Evolutionary conservation across 2,797 vertebrate genomes (phyloP), one percentile per base, ranked within the genome.

Genomic region (Artibeus lituratus): DNA sequence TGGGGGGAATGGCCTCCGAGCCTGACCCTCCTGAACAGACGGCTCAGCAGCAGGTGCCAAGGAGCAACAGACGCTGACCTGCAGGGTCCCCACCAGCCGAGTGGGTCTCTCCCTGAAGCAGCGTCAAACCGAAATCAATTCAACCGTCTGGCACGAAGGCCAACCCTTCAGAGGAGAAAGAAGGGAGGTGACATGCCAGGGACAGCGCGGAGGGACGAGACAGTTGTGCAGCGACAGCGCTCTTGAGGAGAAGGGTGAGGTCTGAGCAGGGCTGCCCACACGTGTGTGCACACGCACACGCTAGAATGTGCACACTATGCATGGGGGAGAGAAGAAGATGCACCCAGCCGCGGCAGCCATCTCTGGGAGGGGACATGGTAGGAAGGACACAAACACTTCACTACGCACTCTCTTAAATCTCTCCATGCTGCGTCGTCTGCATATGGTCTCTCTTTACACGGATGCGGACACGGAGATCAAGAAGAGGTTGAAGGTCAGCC

Each of bases 301-400:
- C 24, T 10, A 47, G 42, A 29, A 37, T 2, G 59, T 5, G 16
- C 55, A 35, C 1, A 5, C n/a, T n/a, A n/a, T n/a, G n/a, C n/a
- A n/a, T n/a, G n/a, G n/a, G 42, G 69, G n/a, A n/a, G 0, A 32
- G 22, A 29, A 74, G 0, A 39, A 39, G 11, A 47, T 22, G 1
- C 2, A 16, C 44, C 44, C 57, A 39, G 37, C 76, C 57, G 24
- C 1, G 39, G 67, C 10, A 55, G 29, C 7, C 12, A 37, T 55
- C 82, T 65, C 67, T 42, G 16, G 69, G 29, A 76, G 22, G 0
- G 11, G 42, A 70, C 39, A 88, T 22, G 49, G 35, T 15, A 70
- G 77, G 49, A 59, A 57, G 39, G 59, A 70, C 72, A 81, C 37
- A 59, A 84, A 70, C 8, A n/a, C 15, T 77, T 88, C 67, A 37